Conservation (phyloP, 2,888 invertebrate species). For the Eucera pruinosa region DNA sequence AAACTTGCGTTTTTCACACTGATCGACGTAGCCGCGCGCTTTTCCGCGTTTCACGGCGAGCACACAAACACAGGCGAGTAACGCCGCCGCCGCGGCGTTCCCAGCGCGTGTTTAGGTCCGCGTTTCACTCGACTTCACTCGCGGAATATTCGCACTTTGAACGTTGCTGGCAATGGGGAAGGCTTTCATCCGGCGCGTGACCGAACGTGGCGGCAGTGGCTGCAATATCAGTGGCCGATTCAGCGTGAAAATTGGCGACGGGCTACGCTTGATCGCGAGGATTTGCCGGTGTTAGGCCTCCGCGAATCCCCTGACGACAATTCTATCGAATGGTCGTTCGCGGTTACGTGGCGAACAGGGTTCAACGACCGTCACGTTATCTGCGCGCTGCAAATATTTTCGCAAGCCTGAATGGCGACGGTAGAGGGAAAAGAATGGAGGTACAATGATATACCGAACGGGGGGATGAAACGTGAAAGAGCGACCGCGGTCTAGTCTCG, state of each 20-base stretch:
- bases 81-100: neutral
- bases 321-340: neutral
- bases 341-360: neutral
- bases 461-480: too few species aligned
- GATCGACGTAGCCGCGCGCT: too few species aligned
- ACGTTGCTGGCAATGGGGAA: too few species aligned
- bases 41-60: too few species aligned
- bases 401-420: too few species aligned
- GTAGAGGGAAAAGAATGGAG: too few species aligned
- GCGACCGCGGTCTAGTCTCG: neutral
- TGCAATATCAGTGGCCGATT: constrained; percentile 9
- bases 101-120: neutral
- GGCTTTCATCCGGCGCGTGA: constrained; percentile 19
- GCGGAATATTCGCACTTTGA: neutral
- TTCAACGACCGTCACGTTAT: neutral
- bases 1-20: neutral
- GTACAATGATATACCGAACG: constrained; percentile 5
- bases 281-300: constrained; percentile 27
- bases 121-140: constrained; percentile 1
- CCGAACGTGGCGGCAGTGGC: neutral
- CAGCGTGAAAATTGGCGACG: constrained; percentile 5
- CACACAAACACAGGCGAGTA: neutral
- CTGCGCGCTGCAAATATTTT: constrained; percentile 12
- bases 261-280: constrained; percentile 16
- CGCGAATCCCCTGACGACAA: neutral